Evolutionary conservation across 1,140 invertebrate genomes (phyloP), one percentile per base, ranked within the genome.

Genomic region (Samia ricini): DNA sequence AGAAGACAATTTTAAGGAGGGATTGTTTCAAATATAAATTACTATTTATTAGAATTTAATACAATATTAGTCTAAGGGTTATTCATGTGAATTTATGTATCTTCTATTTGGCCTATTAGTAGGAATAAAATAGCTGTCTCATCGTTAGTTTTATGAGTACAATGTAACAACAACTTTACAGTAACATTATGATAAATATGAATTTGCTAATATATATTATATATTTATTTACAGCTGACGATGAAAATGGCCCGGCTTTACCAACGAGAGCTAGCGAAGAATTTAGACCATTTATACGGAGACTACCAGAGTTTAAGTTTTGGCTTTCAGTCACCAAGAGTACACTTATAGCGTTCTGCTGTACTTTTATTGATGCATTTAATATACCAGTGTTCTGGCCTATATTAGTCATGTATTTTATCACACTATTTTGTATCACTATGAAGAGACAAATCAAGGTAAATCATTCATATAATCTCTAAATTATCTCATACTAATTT

Each of bases 341-440:
- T 55, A 98, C 98, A n/a, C 57, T 97, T 1, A 93, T 99, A 72
- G 97, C 95, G 24, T 93, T 98, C 76, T 91, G 95, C 68, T 99
- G 97, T 90, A 99, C 99, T 57, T 97, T 99, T 85, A 99, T 99
- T 89, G 98, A 99, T 80, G 96, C 96, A 71, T 98, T 99, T 85
- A 99, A 99, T 93, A 96, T 99, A 84, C 99, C 99, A 80, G 99
- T 99, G 74, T 99, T 99, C 90, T 99, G 99, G 99, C 99, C 99
- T 52, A 99, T 99, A 72, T 93, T 99, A 79, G 97, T 99, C 63
- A 98, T 99, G 95, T 99, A 99, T 91, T 99, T 99, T 91, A 97
- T 99, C 80, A 98, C 98, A 42, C 91, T 99, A 66, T 98, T 99
- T 87, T 97, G 97, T 89, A 97, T 99, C 75, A 99, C 99, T 55